Evolutionary conservation across 2,888 invertebrate genomes (phyloP).

Genomic region (Drosophila hamatofila): DNA sequence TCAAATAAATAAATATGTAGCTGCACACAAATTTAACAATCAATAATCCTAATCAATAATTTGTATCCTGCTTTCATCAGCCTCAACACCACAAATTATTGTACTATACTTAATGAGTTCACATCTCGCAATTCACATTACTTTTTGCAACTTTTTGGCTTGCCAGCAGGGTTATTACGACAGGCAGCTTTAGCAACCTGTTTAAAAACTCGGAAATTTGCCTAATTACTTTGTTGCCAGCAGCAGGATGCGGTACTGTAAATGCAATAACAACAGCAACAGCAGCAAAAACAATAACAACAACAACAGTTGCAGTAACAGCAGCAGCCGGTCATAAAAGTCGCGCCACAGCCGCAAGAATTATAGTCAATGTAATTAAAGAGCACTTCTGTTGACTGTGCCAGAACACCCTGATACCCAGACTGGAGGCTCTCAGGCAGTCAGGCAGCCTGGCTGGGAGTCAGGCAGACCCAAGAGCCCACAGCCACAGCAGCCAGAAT

Average conservation of each 20-base stretch:
- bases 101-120: neutral
- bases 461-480: conserved; percentile 23
- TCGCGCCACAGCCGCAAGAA: conserved; percentile 80
- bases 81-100: neutral
- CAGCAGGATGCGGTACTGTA: conserved; percentile 47
- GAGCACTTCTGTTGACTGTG: conserved; percentile 73
- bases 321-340: conserved; percentile 71
- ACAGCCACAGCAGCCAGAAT: conserved; percentile 29
- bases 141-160: conserved; percentile 9
- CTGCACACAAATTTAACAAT: neutral
- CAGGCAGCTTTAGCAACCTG: conserved; percentile 62
- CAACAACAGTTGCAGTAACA: conserved; percentile 26
- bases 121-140: neutral
- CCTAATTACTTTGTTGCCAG: conserved; percentile 81
- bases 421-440: neutral
- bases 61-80: neutral
- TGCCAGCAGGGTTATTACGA: conserved; percentile 19
- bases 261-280: conserved; percentile 19
- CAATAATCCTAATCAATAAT: neutral
- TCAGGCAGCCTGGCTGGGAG: neutral
- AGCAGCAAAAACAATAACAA: conserved; percentile 8
- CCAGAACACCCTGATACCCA: conserved; percentile 12
- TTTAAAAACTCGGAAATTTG: conserved; percentile 81
- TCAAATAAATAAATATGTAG: no score
- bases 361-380: conserved; percentile 82